A percentile compares a stretch with the other conserved stretches of the same genome.
These are phyloP conservation scores for Pollenia angustigena DNA, from an alignment of 2,888 invertebrate species.

Conservation along the genomic window DNA sequence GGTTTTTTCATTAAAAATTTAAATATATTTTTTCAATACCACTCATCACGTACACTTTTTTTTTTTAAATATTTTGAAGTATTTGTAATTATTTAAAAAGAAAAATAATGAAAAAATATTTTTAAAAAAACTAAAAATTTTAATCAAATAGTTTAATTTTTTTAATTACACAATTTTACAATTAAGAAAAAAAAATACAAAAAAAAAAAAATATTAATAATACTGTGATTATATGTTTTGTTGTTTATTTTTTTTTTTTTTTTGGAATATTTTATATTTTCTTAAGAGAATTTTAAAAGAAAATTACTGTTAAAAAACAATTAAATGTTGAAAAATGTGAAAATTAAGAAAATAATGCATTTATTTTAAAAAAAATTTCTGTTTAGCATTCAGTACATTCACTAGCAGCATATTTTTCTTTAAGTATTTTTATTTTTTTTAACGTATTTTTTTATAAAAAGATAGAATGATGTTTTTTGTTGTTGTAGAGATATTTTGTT, in stretches of 20 bases:
- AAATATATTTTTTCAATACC: slow-evolving; percentile 69
- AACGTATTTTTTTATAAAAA: slow-evolving; percentile 40
- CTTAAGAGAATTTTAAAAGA: slow-evolving; percentile 37
- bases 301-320: slow-evolving; percentile 59
- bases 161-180: slow-evolving; percentile 68
- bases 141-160: slow-evolving; percentile 49
- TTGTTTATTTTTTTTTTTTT: slow-evolving; percentile 46
- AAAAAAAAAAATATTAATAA: slow-evolving; percentile 52
- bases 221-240: slow-evolving; percentile 63
- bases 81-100: slow-evolving; percentile 24
- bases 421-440: slow-evolving; percentile 69
- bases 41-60: slow-evolving; percentile 76
- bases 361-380: slow-evolving; percentile 56
- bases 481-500: slow-evolving; percentile 18
- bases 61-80: slow-evolving; percentile 36
- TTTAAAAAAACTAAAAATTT: slow-evolving; percentile 53
- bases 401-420: slow-evolving; percentile 83
- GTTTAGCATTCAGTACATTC: slow-evolving; percentile 84
- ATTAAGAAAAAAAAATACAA: slow-evolving; percentile 45
- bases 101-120: slow-evolving; percentile 72
- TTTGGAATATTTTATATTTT: slow-evolving; percentile 59
- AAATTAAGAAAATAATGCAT: slow-evolving; percentile 80
- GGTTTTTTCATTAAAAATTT: slow-evolving; percentile 33
- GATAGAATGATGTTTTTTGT: slow-evolving; percentile 4
- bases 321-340: slow-evolving; percentile 74